A percentile compares a stretch with the other conserved stretches of the same genome.
These are phyloP conservation scores for Drosophila austrosaltans DNA, from an alignment of 2,888 invertebrate genomes.

Conservation along the genomic window DNA sequence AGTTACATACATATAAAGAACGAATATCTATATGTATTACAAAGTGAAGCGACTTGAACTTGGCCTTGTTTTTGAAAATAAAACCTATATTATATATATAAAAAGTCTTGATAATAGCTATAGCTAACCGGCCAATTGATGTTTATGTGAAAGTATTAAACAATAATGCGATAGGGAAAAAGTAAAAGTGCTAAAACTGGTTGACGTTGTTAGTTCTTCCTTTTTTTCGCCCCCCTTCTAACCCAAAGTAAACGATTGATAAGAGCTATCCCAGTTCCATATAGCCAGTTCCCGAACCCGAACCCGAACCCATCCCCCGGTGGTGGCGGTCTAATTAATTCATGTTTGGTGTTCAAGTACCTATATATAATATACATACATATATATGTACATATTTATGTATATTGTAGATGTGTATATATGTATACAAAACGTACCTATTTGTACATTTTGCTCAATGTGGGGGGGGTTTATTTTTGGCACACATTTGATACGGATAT, in stretches of 20 bases:
- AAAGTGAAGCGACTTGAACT: too few relatives aligned
- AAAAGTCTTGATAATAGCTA: constrained; percentile 6
- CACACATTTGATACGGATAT: constrained; percentile 6
- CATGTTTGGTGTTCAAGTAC: constrained; percentile 5
- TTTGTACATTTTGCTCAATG: background rate
- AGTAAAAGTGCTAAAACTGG: constrained; percentile 53
- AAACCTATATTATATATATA: too few relatives aligned
- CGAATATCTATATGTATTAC: too few relatives aligned
- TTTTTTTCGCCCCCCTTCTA: background rate
- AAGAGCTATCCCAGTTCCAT: background rate
- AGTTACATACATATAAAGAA: too few relatives aligned
- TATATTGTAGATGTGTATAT: background rate
- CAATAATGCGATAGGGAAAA: constrained; percentile 40
- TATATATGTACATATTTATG: background rate
- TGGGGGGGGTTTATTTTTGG: constrained; percentile 11
- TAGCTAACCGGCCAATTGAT: constrained; percentile 34
- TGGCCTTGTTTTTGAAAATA: too few relatives aligned
- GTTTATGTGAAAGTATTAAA: constrained; percentile 15
- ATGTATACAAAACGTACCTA: background rate
- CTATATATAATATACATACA: background rate
- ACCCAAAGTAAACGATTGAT: background rate
- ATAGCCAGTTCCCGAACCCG: background rate
- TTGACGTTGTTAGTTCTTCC: constrained; percentile 17
- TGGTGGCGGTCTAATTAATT: constrained; percentile 9
- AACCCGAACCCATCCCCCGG: background rate